A percentile compares a stretch with the other conserved stretches of the same genome.
These are phyloP conservation scores for Amphiprion ocellaris DNA, from an alignment of 2,113 vertebrate genomes.

Conservation along the genomic window DNA sequence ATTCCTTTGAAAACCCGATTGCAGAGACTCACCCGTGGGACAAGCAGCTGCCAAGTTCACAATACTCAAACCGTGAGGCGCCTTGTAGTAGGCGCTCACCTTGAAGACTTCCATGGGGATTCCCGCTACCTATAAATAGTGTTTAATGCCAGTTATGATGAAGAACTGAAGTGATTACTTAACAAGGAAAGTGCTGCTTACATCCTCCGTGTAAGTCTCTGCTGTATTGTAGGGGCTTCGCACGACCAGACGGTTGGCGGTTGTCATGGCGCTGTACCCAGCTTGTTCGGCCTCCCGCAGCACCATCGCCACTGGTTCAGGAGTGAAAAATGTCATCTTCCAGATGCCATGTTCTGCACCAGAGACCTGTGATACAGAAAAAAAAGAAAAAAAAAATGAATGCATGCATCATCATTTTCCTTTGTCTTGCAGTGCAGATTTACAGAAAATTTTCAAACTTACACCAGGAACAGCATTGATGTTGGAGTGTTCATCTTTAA, in stretches of 20 bases:
- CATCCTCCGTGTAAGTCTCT: slow-evolving; percentile 77
- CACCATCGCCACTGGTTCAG: slow-evolving; percentile 72
- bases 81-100: slow-evolving; percentile 83
- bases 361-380: slow-evolving; percentile 29
- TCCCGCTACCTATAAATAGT: slow-evolving; percentile 77
- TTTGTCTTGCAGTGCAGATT: too few species aligned
- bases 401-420: background rate
- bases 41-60: slow-evolving; percentile 76
- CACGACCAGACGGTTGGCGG: slow-evolving; percentile 71
- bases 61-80: slow-evolving; percentile 57
- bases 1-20: too few species aligned
- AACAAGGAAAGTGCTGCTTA: slow-evolving; percentile 38
- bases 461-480: slow-evolving; percentile 41
- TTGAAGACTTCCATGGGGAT: slow-evolving; percentile 85
- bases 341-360: slow-evolving; percentile 67
- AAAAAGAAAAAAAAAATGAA: background rate
- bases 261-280: slow-evolving; percentile 73
- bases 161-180: rapidly evolving
- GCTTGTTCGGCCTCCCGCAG: slow-evolving; percentile 71
- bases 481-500: background rate
- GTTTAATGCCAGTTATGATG: background rate
- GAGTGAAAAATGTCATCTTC: slow-evolving; percentile 81
- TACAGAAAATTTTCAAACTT: background rate
- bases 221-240: slow-evolving; percentile 76
- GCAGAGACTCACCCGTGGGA: slow-evolving; percentile 70